Conservation (phyloP, 37 sponge, comb jelly and placozoan species). For the Dysidea cf. avara region DNA sequence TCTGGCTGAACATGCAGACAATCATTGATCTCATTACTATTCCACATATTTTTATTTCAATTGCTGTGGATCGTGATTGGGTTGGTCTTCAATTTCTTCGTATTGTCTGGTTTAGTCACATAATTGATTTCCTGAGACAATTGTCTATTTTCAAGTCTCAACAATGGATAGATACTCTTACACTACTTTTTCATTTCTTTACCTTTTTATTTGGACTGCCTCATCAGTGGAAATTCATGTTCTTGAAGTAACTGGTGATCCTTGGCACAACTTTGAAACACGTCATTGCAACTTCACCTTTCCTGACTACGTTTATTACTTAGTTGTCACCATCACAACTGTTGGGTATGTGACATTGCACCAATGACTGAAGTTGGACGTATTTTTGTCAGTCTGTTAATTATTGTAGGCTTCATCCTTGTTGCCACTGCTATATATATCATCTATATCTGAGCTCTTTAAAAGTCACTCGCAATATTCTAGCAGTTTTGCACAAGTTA, state of each 20-base stretch:
- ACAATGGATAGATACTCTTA: slow-evolving; percentile 8
- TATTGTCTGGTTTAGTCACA: slow-evolving; percentile 51
- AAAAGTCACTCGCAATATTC: slow-evolving; percentile 28
- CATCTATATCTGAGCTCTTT: slow-evolving; percentile 24
- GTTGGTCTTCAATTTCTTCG: slow-evolving; percentile 57
- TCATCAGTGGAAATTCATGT: slow-evolving; percentile 64
- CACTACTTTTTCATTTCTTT: slow-evolving; percentile 37
- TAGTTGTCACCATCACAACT: slow-evolving; percentile 80
- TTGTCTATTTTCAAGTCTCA: slow-evolving; percentile 29
- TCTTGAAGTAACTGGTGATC: slow-evolving; percentile 75
- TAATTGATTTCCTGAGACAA: slow-evolving; percentile 22
- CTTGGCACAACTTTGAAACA: slow-evolving; percentile 47
- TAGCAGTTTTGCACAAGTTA: slow-evolving; percentile 9
- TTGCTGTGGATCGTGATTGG: slow-evolving; percentile 63
- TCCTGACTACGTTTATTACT: slow-evolving; percentile 51
- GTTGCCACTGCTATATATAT: slow-evolving; percentile 42
- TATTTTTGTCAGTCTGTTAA: slow-evolving; percentile 67
- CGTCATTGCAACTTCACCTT: slow-evolving; percentile 8
- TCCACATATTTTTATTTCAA: slow-evolving; percentile 51
- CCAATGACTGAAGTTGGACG: slow-evolving; percentile 64
- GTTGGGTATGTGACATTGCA: slow-evolving; percentile 83
- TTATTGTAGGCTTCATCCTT: slow-evolving; percentile 58
- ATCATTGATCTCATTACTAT: slow-evolving; percentile 74
- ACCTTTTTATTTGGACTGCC: slow-evolving; percentile 58
- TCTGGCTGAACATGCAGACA: slow-evolving; percentile 52